Evolutionary conservation across 2,113 vertebrate genomes (phyloP), one percentile per base, ranked within the genome.

Genomic region (Herpetotheres cachinnans): DNA sequence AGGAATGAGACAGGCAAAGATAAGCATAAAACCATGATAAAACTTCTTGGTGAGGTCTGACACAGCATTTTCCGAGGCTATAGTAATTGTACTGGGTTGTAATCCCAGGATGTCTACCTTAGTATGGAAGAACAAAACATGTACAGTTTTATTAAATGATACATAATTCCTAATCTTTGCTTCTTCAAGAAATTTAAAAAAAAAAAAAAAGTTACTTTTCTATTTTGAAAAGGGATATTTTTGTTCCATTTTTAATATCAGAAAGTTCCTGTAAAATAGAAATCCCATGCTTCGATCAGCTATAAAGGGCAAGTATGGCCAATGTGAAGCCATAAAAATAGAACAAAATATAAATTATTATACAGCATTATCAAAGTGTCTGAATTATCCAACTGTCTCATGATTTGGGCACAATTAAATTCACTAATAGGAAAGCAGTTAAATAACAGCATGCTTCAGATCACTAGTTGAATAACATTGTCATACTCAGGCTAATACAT

Each of bases 381-480:
- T 93, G 56, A 95, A 72, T 80, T 80, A 72, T 14, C 25, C 49
- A 83, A 30, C 9, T 63, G 44, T 20, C 63, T 95, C 59, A 36
- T 63, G 38, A 89, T 76, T 87, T 49, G 65, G 47, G 49, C 27
- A 95, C 73, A 85, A 61, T 87, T 87, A 92, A 95, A 93, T 87
- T 78, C 56, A 59, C 44, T 92, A 88, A 78, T 74, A 91, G 49
- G 34, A 90, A 90, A 86, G 38, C 58, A 42, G 40, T 13, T 85
- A 65, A 95, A 77, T 90, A 93, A 30, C 36, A 91, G 46, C 59
- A 91, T 66, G 52, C 38, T 89, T 94, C 85, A 95, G 27, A 90
- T 95, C 49, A 83, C 81, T 25, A 34, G 29, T 59, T 56, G 61
- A 86, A 82, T 58, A 91, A 84, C 34, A 47, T n/a, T 84, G 38